These are phyloP conservation scores for Sphecodes monilicornis DNA, from an alignment of 2,888 invertebrate species.

Conservation along the genomic window DNA sequence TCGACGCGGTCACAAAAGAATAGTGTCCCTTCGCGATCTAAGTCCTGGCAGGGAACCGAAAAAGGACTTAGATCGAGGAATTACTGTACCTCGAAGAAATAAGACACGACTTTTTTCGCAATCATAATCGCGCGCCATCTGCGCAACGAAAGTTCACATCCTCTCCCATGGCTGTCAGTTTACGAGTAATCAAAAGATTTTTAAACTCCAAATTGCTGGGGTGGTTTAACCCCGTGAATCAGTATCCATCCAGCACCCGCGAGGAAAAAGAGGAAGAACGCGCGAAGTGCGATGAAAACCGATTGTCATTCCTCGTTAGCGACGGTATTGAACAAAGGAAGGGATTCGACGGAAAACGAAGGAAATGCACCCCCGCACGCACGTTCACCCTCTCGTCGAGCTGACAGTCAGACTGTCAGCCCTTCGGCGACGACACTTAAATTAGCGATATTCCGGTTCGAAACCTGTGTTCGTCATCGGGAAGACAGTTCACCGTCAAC, in stretches of 20 bases:
- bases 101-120: too few relatives aligned
- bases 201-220: not conserved
- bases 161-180: not conserved
- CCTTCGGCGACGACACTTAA: not conserved
- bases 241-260: not conserved
- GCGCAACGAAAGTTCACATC: not conserved
- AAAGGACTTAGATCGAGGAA: too few relatives aligned
- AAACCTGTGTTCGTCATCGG: conserved; percentile 2
- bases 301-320: conserved; percentile 2
- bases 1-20: too few relatives aligned
- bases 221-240: not conserved
- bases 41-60: too few relatives aligned
- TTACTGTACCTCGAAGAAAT: too few relatives aligned
- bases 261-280: not conserved
- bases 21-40: too few relatives aligned
- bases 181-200: not conserved
- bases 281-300: conserved; percentile 1
- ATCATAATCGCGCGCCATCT: too few relatives aligned
- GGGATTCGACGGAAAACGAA: conserved; percentile 6
- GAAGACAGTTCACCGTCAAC: conserved; percentile 39
- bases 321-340: not conserved
- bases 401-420: not conserved
- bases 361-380: conserved; percentile 1
- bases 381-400: conserved; percentile 1
- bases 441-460: conserved; percentile 6